Evolutionary conservation across 2,113 vertebrate species (phyloP).

Genomic region (Columba janthina): DNA sequence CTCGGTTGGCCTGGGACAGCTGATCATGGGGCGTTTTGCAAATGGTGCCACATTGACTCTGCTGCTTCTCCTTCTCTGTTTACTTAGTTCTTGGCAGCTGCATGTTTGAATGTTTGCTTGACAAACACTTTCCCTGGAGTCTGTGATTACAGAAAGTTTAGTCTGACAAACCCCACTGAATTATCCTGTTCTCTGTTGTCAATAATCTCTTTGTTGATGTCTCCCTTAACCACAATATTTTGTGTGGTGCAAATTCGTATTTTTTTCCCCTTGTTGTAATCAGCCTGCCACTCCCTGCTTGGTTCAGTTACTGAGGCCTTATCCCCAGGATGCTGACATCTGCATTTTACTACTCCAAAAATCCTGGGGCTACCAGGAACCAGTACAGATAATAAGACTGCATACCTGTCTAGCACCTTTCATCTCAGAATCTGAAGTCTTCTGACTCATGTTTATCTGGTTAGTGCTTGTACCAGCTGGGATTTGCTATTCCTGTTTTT

Average conservation of each 20-base stretch:
- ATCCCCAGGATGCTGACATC: conserved; percentile 21
- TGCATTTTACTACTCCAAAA: conserved; percentile 32
- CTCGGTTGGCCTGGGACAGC: background rate
- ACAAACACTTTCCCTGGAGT: conserved; percentile 47
- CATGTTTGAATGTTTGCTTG: conserved; percentile 40
- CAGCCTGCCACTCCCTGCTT: background rate
- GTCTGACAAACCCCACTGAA: conserved; percentile 37
- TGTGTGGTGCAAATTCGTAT: background rate
- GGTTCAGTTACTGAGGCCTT: background rate
- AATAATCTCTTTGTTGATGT: background rate
- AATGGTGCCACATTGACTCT: background rate
- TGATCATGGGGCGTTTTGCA: background rate
- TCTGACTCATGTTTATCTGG: background rate
- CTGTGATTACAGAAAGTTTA: conserved; percentile 45
- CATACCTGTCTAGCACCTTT: conserved; percentile 39
- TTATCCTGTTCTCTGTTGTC: conserved; percentile 34
- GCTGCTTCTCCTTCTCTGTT: conserved; percentile 12
- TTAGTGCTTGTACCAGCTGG: conserved; percentile 4
- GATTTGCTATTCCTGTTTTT: background rate
- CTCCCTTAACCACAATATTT: conserved; percentile 47
- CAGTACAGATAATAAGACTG: background rate
- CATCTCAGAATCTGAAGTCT: background rate
- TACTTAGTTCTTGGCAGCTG: conserved; percentile 38
- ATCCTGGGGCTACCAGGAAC: conserved; percentile 43
- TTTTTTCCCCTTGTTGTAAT: background rate